A percentile compares a stretch with the other conserved stretches of the same genome.
These are phyloP conservation scores for Gadopsis bispinosus DNA, from an alignment of 2,797 vertebrate species.

Conservation along the genomic window DNA sequence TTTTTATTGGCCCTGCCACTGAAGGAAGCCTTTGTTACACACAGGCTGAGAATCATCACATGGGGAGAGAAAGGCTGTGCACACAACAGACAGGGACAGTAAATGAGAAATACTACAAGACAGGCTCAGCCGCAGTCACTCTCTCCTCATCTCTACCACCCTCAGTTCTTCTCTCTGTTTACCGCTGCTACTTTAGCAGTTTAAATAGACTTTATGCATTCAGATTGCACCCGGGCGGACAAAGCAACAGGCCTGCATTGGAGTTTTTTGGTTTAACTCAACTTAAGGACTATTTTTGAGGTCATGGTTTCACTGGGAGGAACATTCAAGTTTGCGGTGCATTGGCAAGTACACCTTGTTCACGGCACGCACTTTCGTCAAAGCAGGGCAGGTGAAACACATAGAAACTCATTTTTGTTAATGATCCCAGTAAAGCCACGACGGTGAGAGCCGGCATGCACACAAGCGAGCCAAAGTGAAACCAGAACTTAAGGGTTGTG, in stretches of 20 bases:
- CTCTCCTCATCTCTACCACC: background rate
- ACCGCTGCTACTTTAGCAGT: conserved; percentile 2
- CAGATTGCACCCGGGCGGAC: background rate
- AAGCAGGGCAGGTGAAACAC: background rate
- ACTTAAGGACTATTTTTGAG: background rate
- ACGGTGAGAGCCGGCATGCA: background rate
- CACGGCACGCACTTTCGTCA: background rate
- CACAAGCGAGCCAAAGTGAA: too few relatives aligned
- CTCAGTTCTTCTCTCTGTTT: conserved; percentile 21
- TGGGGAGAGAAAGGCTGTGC: conserved; percentile 50
- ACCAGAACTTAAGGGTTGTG: too few relatives aligned
- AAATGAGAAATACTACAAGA: conserved; percentile 60
- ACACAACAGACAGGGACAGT: conserved; percentile 58
- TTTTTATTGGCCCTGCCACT: conserved; percentile 60
- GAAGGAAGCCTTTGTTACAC: conserved; percentile 65
- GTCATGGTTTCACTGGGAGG: background rate
- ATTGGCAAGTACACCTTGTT: too few relatives aligned
- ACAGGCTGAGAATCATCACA: conserved; percentile 38
- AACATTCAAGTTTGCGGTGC: background rate
- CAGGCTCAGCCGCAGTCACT: conserved; percentile 20
- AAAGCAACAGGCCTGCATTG: background rate
- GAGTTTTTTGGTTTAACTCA: background rate
- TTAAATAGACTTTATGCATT: conserved; percentile 10
- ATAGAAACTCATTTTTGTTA: background rate
- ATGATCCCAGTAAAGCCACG: background rate